These are phyloP conservation scores for Leucophenga montana DNA, from an alignment of 2,888 invertebrate species.

Conservation along the genomic window DNA sequence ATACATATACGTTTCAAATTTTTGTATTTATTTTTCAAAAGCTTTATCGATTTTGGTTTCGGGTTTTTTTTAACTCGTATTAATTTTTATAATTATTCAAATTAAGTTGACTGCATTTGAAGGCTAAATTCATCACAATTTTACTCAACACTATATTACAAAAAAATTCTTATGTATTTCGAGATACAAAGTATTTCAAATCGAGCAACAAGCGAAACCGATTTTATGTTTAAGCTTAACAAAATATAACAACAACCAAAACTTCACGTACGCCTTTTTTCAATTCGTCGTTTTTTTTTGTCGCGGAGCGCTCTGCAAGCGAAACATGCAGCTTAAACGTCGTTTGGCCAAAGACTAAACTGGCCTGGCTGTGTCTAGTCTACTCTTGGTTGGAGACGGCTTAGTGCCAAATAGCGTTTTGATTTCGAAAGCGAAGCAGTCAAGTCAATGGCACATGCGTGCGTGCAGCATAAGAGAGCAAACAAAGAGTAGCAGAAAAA, in stretches of 20 bases:
- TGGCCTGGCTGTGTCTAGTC: slow-evolving; percentile 31
- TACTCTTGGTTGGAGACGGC: not conserved
- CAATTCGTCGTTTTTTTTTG: not conserved
- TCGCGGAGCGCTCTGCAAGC: slow-evolving; percentile 35
- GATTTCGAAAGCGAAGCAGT: slow-evolving; percentile 48
- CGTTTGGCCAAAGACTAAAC: slow-evolving; percentile 51
- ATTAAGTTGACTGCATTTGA: not conserved
- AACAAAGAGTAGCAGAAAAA: not conserved
- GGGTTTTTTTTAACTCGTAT: not conserved
- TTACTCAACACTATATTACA: slow-evolving; percentile 1
- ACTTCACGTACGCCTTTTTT: slow-evolving; percentile 16
- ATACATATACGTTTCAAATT: slow-evolving; percentile 30
- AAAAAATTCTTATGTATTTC: not conserved
- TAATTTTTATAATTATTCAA: too few relatives aligned
- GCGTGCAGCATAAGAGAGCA: not conserved
- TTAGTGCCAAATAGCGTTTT: slow-evolving; percentile 38
- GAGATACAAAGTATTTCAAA: not conserved
- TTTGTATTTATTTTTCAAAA: slow-evolving; percentile 8
- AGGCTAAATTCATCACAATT: not conserved
- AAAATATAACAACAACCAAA: not conserved
- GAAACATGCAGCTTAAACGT: slow-evolving; percentile 53
- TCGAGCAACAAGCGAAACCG: not conserved
- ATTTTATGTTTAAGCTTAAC: not conserved
- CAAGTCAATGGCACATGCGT: slow-evolving; percentile 39
- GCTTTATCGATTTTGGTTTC: slow-evolving; percentile 6